Evolutionary conservation across 2,888 invertebrate species (phyloP), one percentile per base, ranked within the genome.

Genomic region (Cryptosula pallasiana): DNA sequence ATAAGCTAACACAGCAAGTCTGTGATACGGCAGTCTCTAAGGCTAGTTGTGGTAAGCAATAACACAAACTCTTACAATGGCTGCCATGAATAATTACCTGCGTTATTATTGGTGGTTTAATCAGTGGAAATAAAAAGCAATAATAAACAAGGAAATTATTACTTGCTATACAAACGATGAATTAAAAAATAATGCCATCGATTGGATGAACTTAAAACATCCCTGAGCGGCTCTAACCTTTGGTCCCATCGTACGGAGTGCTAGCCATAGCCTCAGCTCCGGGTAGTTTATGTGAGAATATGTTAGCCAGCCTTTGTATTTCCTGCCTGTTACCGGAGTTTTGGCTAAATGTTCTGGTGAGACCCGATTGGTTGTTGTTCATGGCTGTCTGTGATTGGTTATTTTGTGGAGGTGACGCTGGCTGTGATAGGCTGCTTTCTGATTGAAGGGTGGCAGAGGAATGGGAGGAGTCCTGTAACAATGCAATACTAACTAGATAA

Each of bases 301-400:
- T 25, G 27, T 63, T 63, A 63, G 63, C 63, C 9, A 63, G 32
- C 27, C 63, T 25, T 63, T 63, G 27, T 5, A 63, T 63, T 25
- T 63, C 63, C 32, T 63, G 63, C 27, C 63, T 27, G n/a, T 63
- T 25, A 5, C 25, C 63, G 9, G 63, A 63, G 34, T 63, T 63
- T 13, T 63, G 20, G 34, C 63, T 63, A 16, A 32, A 32, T 32
- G 63, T 63, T 5, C 63, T 27, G 32, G 63, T 63, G 3, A 63
- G 63, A 32, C 63, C 34, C 13, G 63, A 63, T 20, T 63, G 20
- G 34, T 63, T 63, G 9, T 25, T 27, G 9, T 20, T 32, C 29
- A 29, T 5, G 27, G n/a, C 32, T 25, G 63, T 13, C 5, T 57
- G 57, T 57, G 57, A 57, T 57, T 57, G 57, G 57, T 57, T 57